Base-by-base conservation (phyloP, 1,140 invertebrate species). In the Amphibalanus amphitrite region DNA sequence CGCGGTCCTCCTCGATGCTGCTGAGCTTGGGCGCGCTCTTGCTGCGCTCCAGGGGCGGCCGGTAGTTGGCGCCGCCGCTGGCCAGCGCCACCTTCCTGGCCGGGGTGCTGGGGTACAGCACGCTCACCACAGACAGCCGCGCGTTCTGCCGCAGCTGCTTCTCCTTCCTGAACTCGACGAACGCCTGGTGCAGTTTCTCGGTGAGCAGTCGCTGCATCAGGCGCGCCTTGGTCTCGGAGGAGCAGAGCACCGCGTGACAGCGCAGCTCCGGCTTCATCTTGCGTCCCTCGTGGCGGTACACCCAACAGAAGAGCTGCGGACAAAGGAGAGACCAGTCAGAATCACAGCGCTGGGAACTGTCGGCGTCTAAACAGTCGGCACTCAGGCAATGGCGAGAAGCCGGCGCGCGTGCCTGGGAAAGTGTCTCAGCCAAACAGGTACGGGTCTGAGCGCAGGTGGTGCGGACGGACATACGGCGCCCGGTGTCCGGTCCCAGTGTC, bases 191-290 rank as follows among this genome's bases (percentile, higher is more conserved):
- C 82, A 82, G 90, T 80, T 84, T 87, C 82, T 80, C 86, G 78
- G 81, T 83, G 76, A 89, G 83, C 74, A 90, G 86, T 69, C 86
- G 85, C 6, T 82, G 82, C 78, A 98, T 94, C 67, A 83, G 88
- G 86, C 74, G 73, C 4, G 76, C 84, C 72, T 84, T 84, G 17
- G 80, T 78, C 70, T 84, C 90, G 79, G 92, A 95, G 77, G 89
- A 87, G 82, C 96, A 98, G n/a, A 99, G 85, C 28, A 97, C 95
- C 6, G 97, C 96, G 81, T 99, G 97, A 79, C 96, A 99, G 69
- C 97, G 85, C 0, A 99, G 85, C 82, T 99, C 96, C 75, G 97
- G 93, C 79, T 96, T 95, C 74, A 98, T 85, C 78, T 92, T 88
- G 67, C 94, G 88, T 15, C 95, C 95, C 80, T 97, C 95, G 82